A percentile compares a stretch with the other conserved stretches of the same genome.
Conservation (phyloP, 2,113 vertebrate species). For the Takifugu bimaculatus region DNA sequence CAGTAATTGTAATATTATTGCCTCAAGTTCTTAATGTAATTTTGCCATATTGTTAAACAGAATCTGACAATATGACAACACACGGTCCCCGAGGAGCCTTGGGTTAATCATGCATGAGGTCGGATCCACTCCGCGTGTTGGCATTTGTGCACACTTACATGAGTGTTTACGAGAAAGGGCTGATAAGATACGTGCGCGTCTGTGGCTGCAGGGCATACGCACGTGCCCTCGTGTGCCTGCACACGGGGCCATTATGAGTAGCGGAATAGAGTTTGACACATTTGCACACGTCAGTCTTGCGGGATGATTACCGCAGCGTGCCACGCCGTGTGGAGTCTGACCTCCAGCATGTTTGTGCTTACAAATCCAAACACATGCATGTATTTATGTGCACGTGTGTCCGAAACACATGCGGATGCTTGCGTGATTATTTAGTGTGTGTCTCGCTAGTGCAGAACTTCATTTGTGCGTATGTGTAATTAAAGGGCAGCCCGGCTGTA, state of each 20-base stretch:
- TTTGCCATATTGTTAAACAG: constrained; percentile 75
- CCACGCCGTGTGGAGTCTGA: constrained; percentile 55
- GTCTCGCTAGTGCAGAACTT: constrained; percentile 3
- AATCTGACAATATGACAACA: constrained; percentile 77
- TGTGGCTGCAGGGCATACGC: constrained; percentile 25
- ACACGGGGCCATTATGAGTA: constrained; percentile 63
- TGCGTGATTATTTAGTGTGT: constrained; percentile 50
- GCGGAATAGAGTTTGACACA: constrained; percentile 49
- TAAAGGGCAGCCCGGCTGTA: constrained; percentile 66
- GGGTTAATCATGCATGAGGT: constrained; percentile 71
- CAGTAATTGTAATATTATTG: constrained; percentile 75
- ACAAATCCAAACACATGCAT: constrained; percentile 45
- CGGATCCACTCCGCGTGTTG: constrained; percentile 41
- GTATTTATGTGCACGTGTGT: constrained; percentile 46
- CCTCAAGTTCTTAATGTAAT: constrained; percentile 75
- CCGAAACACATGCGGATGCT: constrained; percentile 41
- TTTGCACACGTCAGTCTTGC: constrained; percentile 71
- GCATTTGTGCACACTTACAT: constrained; percentile 38
- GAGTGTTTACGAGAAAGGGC: constrained; percentile 42
- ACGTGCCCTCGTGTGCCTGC: constrained; percentile 53
- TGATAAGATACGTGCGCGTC: constrained; percentile 27
- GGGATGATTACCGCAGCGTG: constrained; percentile 63
- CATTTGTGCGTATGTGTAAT: constrained; percentile 43
- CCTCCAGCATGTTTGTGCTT: constrained; percentile 59
- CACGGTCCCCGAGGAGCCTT: constrained; percentile 60